Conservation (phyloP, 2,888 invertebrate species). For the Mesorhabditis belari region DNA sequence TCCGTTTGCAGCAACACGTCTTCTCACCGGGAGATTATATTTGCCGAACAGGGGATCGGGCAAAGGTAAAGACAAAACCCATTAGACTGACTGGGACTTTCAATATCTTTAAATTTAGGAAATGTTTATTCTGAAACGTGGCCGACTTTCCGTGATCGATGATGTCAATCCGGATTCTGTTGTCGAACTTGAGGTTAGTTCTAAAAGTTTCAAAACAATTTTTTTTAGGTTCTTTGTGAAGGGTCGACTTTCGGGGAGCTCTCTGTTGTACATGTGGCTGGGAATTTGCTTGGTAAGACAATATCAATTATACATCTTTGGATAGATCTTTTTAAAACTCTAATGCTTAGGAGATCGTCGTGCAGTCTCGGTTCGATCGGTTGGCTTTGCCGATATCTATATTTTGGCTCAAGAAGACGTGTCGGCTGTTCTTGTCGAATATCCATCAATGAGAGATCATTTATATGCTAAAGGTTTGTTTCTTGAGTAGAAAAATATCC, state of each 20-base stretch:
- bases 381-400: constrained; percentile 49
- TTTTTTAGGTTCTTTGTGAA: constrained; percentile 18
- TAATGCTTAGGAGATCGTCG: neutral
- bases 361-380: constrained; percentile 15
- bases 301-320: constrained; percentile 3
- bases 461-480: constrained; percentile 29
- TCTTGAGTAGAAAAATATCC: neutral
- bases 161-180: constrained; percentile 13
- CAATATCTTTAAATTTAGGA: constrained; percentile 15
- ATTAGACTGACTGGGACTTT: neutral
- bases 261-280: constrained; percentile 28
- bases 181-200: constrained; percentile 5
- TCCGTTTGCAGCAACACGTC: constrained; percentile 43
- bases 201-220: neutral
- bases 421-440: constrained; percentile 23
- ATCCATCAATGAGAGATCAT: constrained; percentile 19
- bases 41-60: constrained; percentile 34
- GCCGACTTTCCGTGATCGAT: constrained; percentile 26
- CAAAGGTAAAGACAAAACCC: constrained; percentile 13
- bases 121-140: constrained; percentile 45
- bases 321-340: neutral
- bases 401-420: constrained; percentile 43
- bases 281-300: constrained; percentile 20
- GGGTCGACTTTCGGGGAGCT: constrained; percentile 44
- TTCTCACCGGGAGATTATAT: constrained; percentile 45